Percentiles rank a stretch among this genome's conserved stretches.
Evolutionary conservation across 2,888 invertebrate species (phyloP).

Genomic region (Hirtodrosophila cameraria): DNA sequence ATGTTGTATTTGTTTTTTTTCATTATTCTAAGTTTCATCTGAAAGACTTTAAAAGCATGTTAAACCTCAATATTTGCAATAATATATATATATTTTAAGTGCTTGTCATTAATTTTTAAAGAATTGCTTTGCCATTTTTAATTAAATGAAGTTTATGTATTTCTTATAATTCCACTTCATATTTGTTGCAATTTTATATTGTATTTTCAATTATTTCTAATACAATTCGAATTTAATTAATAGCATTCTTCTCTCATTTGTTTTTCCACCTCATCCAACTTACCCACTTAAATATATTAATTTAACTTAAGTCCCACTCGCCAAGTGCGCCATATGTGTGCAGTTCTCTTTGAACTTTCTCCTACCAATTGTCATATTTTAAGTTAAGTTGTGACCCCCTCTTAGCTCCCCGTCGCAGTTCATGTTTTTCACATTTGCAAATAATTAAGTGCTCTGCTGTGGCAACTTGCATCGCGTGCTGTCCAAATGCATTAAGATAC

Average conservation of each 20-base stretch:
- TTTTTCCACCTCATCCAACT: too few relatives aligned
- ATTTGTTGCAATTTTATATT: too few relatives aligned
- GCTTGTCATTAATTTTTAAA: too few relatives aligned
- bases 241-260: too few relatives aligned
- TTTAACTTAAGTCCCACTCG: background rate
- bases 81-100: too few relatives aligned
- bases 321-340: background rate
- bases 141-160: too few relatives aligned
- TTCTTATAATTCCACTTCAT: too few relatives aligned
- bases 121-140: too few relatives aligned
- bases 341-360: constrained; percentile 32
- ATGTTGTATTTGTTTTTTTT: too few relatives aligned
- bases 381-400: constrained; percentile 44
- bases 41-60: background rate
- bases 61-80: background rate
- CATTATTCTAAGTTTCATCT: too few relatives aligned
- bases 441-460: constrained; percentile 65
- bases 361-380: constrained; percentile 29
- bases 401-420: constrained; percentile 4
- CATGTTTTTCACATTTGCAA: constrained; percentile 60
- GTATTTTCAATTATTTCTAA: too few relatives aligned
- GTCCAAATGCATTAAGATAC: constrained; percentile 68
- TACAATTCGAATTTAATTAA: too few relatives aligned
- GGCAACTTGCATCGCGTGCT: constrained; percentile 8
- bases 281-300: background rate